phyloP scores from a whole-genome alignment of 2,797 vertebrate genomes.

The Cichlasoma orientale region DNA sequence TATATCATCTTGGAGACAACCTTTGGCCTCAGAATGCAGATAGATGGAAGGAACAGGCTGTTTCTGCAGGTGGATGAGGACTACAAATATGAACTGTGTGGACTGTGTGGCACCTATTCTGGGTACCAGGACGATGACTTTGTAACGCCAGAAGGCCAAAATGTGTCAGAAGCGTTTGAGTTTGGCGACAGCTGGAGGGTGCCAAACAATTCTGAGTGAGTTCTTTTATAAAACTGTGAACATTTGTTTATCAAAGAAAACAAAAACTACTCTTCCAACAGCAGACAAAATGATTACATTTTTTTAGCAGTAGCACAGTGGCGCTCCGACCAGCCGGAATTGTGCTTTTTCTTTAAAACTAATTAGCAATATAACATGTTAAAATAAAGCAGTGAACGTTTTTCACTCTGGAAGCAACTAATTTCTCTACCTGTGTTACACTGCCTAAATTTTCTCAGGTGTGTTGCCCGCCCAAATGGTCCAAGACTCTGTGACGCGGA shows the following conservation, averaged over 20 bases:
- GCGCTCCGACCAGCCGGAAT: not conserved
- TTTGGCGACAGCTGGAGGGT: slow-evolving; percentile 87
- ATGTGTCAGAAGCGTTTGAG: slow-evolving; percentile 68
- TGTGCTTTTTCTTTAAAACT: not conserved
- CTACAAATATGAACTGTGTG: slow-evolving; percentile 81
- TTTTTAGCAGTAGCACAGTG: not conserved
- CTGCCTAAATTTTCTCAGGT: slow-evolving; percentile 56
- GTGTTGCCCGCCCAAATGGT: slow-evolving; percentile 54
- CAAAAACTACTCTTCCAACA: not conserved
- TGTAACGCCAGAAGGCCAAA: slow-evolving; percentile 71
- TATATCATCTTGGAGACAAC: slow-evolving; percentile 74
- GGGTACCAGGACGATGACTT: slow-evolving; percentile 83
- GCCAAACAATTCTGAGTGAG: slow-evolving; percentile 75
- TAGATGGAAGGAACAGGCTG: slow-evolving; percentile 81
- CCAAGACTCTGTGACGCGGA: slow-evolving; percentile 62
- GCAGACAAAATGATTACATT: not conserved
- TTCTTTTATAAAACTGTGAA: slow-evolving; percentile 6
- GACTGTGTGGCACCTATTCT: slow-evolving; percentile 87
- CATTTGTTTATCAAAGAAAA: not conserved
- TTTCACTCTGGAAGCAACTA: not conserved
- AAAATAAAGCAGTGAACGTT: not conserved
- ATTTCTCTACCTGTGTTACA: not conserved
- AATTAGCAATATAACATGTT: not conserved
- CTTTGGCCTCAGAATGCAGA: slow-evolving; percentile 83
- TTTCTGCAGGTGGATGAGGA: slow-evolving; percentile 84